Evolutionary conservation across 1,140 invertebrate species (phyloP), one percentile per base, ranked within the genome.

Genomic region (Macrobrachium rosenbergii): DNA sequence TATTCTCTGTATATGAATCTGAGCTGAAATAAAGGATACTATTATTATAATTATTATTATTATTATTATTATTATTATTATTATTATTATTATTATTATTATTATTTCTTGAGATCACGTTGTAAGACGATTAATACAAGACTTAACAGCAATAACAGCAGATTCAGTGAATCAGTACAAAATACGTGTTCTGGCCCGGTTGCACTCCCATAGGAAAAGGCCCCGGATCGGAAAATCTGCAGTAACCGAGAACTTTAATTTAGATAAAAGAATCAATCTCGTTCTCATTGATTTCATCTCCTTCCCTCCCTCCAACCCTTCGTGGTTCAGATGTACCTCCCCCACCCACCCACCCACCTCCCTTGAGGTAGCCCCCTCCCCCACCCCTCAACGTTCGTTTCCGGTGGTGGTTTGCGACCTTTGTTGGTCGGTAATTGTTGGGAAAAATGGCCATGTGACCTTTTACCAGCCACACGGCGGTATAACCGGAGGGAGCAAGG

Each of bases 391-490:
- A 10, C 76, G 21, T 23, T 43, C 73, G 37, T 58, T 21, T 23
- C 58, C 16, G 52, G 62, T n/a, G 37, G 52, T 80, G 78, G 60
- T 52, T 82, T 82, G 43, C 80, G 80, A 21, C 73, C 73, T 72
- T 86, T 75, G 76, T 79, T 86, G 28, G 5, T 19, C 52, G 21
- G 84, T 86, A 86, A 86, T 86, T 86, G 84, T 21, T 73, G 23
- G 84, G 84, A 80, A 81, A 86, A 86, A 80, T 72, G 64, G 2
- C 37, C 67, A 43, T 72, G 37, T 80, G 84, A 86, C 77, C 84
- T 86, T 86, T 86, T 67, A 43, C n/a, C 23, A 21, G 69, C n/a
- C 62, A 28, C 60, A 60, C 16, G 43, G n/a, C 12, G 23, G 37
- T n/a, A 75, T 43, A 58, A 72, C 67, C 62, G 76, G 21, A 64